Evolutionary conservation across 2,797 vertebrate genomes (phyloP), one percentile per base, ranked within the genome.

Genomic region (Sparidentex hasta): DNA sequence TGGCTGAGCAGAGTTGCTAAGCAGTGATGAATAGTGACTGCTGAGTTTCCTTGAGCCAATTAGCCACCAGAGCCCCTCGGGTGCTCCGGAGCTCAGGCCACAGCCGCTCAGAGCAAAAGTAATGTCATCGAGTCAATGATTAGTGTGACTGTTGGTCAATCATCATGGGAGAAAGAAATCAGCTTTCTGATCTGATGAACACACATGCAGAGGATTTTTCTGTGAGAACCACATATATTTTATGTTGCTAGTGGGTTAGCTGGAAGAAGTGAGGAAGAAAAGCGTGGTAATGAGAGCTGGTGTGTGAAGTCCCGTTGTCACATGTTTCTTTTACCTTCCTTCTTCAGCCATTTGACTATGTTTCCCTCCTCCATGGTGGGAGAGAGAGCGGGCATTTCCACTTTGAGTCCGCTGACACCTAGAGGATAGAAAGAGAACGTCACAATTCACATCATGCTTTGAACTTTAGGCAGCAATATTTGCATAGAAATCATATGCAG

Each of bases 351-450:
- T 93, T 98, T 99, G 82, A 99, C 96, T 38, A 99, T 95, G 85
- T 96, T 99, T 78, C 98, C 98, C 92, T 97, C 95, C 88, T 98
- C 98, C 98, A 99, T 99, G n/a, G 98, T 99, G 70, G 98, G 98
- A 46, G 98, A 99, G 21, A 99, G 94, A 0, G 98, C 98, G 0
- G 98, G 98, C 98, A 99, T 99, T 78, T 97, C 80, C 72, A 99
- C 93, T 89, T 97, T 96, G 88, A 98, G 85, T 81, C 95, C 92
- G 74, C 95, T 93, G 17, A 88, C 95, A 86, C 94, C 98, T 99
- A 87, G 38, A 95, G 94, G 89, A 93, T 0, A 92, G 61, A 92
- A 84, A 64, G 65, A 59, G 12, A 48, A 81, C 3, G 46, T 29
- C 11, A 52, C 5, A 38, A 16, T 51, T 83, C 41, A 54, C 2